Conservation (phyloP, 2,113 vertebrate species). For the Ceyx melanurus region DNA sequence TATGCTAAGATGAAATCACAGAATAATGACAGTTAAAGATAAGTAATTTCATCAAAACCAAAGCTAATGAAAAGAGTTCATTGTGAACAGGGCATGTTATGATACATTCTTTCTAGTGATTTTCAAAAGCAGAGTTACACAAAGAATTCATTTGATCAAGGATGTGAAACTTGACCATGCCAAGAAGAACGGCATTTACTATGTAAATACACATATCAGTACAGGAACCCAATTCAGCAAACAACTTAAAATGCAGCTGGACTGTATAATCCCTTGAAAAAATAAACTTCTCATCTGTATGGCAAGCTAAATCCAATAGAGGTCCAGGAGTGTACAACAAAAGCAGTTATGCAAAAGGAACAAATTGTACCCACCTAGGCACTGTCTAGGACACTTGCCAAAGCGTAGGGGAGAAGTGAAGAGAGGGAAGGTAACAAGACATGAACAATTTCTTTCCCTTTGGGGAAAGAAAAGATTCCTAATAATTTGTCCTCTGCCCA, state of each 20-base stretch:
- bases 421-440: background rate
- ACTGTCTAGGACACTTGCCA: background rate
- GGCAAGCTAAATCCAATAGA: background rate
- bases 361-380: background rate
- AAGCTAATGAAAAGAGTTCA: background rate
- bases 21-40: background rate
- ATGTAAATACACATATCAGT: background rate
- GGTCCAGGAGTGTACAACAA: background rate
- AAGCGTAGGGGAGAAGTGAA: accelerated
- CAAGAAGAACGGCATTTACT: background rate
- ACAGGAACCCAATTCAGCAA: background rate
- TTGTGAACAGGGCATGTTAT: background rate
- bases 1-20: background rate
- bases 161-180: background rate
- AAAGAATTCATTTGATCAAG: background rate
- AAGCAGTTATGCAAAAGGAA: background rate
- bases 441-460: background rate
- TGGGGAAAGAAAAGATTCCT: background rate
- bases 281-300: background rate
- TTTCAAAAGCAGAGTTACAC: background rate
- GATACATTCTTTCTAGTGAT: background rate
- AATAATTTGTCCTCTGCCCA: background rate
- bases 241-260: background rate
- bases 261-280: slow-evolving; percentile 1
- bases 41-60: background rate